phyloP scores from a whole-genome alignment of 2,888 invertebrate species.

The Ectropis crepuscularia region DNA sequence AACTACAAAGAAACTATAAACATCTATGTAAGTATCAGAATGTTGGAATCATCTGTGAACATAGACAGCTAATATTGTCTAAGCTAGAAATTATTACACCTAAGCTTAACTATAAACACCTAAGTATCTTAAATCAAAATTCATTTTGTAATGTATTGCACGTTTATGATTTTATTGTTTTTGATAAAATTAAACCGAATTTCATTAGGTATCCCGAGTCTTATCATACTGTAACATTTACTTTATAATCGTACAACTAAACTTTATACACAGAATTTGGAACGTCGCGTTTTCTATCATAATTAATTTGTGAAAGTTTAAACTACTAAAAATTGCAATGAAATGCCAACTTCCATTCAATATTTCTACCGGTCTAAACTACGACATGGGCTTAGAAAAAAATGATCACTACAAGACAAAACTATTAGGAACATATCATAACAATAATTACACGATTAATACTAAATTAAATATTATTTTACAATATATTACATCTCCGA shows the following conservation, averaged over 20 bases:
- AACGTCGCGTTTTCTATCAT: constrained; percentile 24
- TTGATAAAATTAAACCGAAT: constrained; percentile 23
- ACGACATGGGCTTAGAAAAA: constrained; percentile 62
- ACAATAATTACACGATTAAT: constrained; percentile 76
- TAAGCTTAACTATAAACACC: constrained; percentile 62
- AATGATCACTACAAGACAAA: constrained; percentile 71
- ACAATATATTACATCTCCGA: constrained; percentile 64
- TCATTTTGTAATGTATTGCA: constrained; percentile 71
- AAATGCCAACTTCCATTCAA: constrained; percentile 34
- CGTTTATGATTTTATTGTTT: constrained; percentile 51
- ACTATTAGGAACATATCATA: constrained; percentile 81
- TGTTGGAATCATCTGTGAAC: constrained; percentile 61
- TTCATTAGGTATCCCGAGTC: constrained; percentile 1
- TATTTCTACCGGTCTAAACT: constrained; percentile 36
- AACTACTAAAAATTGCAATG: constrained; percentile 38
- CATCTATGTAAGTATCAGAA: constrained; percentile 57
- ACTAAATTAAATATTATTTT: constrained; percentile 70
- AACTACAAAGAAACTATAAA: constrained; percentile 73
- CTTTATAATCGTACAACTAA: constrained; percentile 12
- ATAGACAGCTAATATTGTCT: constrained; percentile 51
- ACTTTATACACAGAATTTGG: constrained; percentile 22
- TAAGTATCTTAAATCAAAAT: constrained; percentile 58
- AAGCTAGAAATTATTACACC: constrained; percentile 49
- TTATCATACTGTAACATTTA: constrained; percentile 10
- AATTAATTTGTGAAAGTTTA: constrained; percentile 27